These are phyloP conservation scores for Chaetodon trifascialis DNA, from an alignment of 2,113 vertebrate species.

Conservation along the genomic window DNA sequence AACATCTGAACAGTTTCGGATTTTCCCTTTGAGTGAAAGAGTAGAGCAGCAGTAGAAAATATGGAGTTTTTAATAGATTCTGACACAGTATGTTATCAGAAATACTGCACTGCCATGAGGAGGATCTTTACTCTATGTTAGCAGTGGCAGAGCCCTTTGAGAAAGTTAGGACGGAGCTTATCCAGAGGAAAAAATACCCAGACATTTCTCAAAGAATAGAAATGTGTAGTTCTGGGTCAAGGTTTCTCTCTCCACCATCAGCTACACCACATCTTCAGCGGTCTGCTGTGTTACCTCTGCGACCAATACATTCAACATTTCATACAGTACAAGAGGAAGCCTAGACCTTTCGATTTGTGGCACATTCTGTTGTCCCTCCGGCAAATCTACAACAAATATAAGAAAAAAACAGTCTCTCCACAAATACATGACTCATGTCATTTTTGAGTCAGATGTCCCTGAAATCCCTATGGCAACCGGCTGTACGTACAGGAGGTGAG, in stretches of 20 bases:
- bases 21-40: no score
- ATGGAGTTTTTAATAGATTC: background rate
- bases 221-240: conserved; percentile 2
- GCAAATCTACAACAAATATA: background rate
- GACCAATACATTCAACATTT: background rate
- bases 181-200: background rate
- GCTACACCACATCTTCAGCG: background rate
- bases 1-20: background rate
- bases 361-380: background rate
- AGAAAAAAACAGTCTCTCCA: conserved; percentile 31
- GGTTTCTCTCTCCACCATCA: no score
- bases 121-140: background rate
- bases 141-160: conserved; percentile 21
- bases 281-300: background rate
- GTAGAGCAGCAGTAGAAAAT: background rate
- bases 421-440: conserved; percentile 56
- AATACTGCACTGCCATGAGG: background rate
- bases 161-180: conserved; percentile 23
- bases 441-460: conserved; percentile 71
- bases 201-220: conserved; percentile 5
- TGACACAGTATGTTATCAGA: background rate
- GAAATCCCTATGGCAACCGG: conserved; percentile 78
- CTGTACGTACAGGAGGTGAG: conserved; percentile 61
- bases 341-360: background rate
- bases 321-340: background rate